These are phyloP conservation scores for Ormyrus pomaceus DNA, from an alignment of 2,888 invertebrate species.

Conservation along the genomic window DNA sequence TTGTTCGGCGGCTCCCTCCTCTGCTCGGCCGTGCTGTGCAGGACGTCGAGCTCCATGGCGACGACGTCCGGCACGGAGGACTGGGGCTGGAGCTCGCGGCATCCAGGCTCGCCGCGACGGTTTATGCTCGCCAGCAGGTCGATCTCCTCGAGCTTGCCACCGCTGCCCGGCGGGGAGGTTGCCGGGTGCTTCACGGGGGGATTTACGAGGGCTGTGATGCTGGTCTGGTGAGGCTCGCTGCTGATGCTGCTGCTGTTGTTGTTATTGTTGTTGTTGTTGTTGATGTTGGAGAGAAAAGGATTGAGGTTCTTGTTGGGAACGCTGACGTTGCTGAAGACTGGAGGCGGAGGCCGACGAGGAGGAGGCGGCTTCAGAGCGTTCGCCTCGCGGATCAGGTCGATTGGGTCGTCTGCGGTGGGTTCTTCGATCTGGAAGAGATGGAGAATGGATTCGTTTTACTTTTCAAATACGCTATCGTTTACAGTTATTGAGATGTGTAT, in stretches of 20 bases:
- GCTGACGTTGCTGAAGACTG: background rate
- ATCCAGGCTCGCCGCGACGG: slow-evolving; percentile 65
- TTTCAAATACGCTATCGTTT: too few species aligned
- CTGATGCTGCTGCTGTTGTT: slow-evolving; percentile 10
- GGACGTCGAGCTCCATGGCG: slow-evolving; percentile 71
- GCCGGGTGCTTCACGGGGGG: slow-evolving; percentile 34
- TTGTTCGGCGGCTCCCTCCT: slow-evolving; percentile 57
- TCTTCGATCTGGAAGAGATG: slow-evolving; percentile 30
- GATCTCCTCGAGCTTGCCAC: slow-evolving; percentile 70
- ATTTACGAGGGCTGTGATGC: background rate
- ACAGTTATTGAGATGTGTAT: background rate
- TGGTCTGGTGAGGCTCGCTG: background rate
- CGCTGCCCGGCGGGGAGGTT: slow-evolving; percentile 29
- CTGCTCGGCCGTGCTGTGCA: background rate
- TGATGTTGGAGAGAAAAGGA: background rate
- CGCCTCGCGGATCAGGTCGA: slow-evolving; percentile 54
- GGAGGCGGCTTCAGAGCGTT: slow-evolving; percentile 21
- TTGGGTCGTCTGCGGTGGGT: slow-evolving; percentile 26
- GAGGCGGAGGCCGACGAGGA: slow-evolving; percentile 5
- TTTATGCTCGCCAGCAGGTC: slow-evolving; percentile 72
- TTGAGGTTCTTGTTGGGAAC: background rate
- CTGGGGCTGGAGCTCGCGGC: slow-evolving; percentile 12
- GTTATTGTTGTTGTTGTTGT: slow-evolving; percentile 5
- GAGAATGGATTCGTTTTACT: too few species aligned
- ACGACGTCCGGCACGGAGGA: slow-evolving; percentile 71